A percentile compares a stretch with the other conserved stretches of the same genome.
Evolutionary conservation across 1,140 invertebrate genomes (phyloP).

Genomic region (Drosophila oshimai): DNA sequence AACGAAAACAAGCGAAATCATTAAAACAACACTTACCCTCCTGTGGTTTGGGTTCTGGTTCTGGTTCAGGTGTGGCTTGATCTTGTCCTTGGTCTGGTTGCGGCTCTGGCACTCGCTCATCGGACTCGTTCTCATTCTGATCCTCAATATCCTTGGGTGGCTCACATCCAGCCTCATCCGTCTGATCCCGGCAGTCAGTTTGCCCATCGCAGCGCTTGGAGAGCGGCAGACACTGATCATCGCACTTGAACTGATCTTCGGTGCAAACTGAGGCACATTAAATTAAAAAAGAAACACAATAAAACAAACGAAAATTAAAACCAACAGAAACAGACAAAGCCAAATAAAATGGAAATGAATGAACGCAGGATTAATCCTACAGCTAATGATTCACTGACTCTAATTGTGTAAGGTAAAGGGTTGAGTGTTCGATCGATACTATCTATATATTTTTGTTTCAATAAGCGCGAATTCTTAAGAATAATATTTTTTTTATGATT

Average conservation of each 20-base stretch:
- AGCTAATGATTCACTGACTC: too few species aligned
- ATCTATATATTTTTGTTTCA: too few species aligned
- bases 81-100: neutral
- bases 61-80: neutral
- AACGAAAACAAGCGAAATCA: neutral
- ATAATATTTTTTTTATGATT: too few species aligned
- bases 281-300: constrained; percentile 18
- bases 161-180: constrained; percentile 85
- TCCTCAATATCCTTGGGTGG: too few species aligned
- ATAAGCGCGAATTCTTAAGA: too few species aligned
- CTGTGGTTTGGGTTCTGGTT: neutral
- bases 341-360: constrained; percentile 19
- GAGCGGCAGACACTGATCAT: constrained; percentile 84
- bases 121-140: too few species aligned
- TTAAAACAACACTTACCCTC: constrained; percentile 15
- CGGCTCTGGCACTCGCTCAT: neutral
- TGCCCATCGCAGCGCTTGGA: constrained; percentile 83
- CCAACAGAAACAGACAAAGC: constrained; percentile 1
- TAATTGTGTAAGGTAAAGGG: too few species aligned
- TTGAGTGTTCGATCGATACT: too few species aligned
- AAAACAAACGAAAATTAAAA: constrained; percentile 20
- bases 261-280: constrained; percentile 82
- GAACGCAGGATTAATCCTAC: neutral
- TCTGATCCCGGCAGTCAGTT: constrained; percentile 82
- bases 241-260: constrained; percentile 85